Percentiles rank a stretch among this genome's conserved stretches.
phyloP scores from a whole-genome alignment of 2,888 invertebrate species.

The Branchellion lobata region DNA sequence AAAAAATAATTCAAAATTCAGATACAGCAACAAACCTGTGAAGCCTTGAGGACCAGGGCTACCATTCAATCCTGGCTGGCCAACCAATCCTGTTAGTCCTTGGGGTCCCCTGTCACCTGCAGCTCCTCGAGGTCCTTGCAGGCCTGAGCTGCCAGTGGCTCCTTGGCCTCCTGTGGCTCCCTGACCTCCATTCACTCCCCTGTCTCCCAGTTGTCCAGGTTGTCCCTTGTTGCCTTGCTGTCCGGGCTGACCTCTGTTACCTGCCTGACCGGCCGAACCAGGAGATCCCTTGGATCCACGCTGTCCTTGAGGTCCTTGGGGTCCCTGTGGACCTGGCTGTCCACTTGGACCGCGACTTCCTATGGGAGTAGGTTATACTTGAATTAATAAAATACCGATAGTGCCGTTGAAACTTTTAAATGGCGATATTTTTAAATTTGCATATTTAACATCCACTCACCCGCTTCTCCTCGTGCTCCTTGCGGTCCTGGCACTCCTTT shows the following conservation, averaged over 20 bases:
- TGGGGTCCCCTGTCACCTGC: slow-evolving; percentile 51
- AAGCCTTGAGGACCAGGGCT: slow-evolving; percentile 38
- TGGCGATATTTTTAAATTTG: too few relatives aligned
- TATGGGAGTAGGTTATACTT: not conserved
- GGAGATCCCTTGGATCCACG: slow-evolving; percentile 26
- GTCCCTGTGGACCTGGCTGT: slow-evolving; percentile 45
- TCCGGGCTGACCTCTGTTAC: slow-evolving; percentile 46
- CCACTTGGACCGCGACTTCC: slow-evolving; percentile 39
- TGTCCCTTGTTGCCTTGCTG: slow-evolving; percentile 42
- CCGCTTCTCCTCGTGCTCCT: slow-evolving; percentile 36
- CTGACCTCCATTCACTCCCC: slow-evolving; percentile 35
- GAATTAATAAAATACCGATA: not conserved
- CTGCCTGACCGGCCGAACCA: slow-evolving; percentile 46
- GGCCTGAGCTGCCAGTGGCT: slow-evolving; percentile 53
- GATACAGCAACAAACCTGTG: slow-evolving; percentile 18
- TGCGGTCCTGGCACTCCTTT: slow-evolving; percentile 46
- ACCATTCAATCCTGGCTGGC: slow-evolving; percentile 43
- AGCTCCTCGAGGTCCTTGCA: slow-evolving; percentile 51
- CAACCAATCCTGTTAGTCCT: slow-evolving; percentile 46
- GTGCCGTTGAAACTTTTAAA: too few relatives aligned
- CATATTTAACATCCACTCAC: not conserved
- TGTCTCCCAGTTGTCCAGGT: slow-evolving; percentile 33
- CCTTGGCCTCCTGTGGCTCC: slow-evolving; percentile 38
- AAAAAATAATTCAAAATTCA: not conserved
- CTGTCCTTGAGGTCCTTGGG: slow-evolving; percentile 42